phyloP scores from a whole-genome alignment of 2,113 vertebrate species.

The Nestor notabilis region DNA sequence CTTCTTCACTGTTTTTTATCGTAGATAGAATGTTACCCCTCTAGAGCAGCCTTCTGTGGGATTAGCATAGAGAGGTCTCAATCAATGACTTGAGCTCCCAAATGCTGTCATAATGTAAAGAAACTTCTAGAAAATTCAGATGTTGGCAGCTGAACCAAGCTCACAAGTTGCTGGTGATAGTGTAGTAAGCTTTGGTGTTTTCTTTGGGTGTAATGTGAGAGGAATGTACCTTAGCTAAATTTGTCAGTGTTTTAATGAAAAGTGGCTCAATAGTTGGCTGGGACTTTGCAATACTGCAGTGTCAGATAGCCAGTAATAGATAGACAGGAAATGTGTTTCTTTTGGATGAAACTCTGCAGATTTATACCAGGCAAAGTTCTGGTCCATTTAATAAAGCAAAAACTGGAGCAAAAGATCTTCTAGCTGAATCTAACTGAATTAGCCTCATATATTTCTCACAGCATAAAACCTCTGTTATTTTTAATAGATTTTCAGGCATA shows the following conservation, averaged over 20 bases:
- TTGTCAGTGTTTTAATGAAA: neutral
- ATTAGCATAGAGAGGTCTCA: neutral
- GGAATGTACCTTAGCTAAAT: neutral
- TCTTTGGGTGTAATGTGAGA: neutral
- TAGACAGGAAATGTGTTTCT: neutral
- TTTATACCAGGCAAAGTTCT: neutral
- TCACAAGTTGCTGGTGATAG: neutral
- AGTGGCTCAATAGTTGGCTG: neutral
- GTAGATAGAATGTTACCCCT: neutral
- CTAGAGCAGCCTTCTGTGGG: neutral
- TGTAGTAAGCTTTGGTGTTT: neutral
- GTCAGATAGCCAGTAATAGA: neutral
- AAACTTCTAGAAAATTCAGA: neutral
- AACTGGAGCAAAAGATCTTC: neutral
- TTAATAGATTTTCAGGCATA: neutral
- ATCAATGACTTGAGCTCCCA: neutral
- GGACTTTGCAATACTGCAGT: neutral
- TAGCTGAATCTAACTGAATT: neutral
- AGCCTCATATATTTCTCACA: neutral
- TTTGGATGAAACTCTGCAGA: neutral
- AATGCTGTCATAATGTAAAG: neutral
- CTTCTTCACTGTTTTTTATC: neutral
- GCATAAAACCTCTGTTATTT: neutral
- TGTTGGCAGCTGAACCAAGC: neutral
- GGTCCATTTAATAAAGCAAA: neutral